Base-by-base conservation (phyloP, 2,113 vertebrate genomes). In the Jaculus jaculus region DNA sequence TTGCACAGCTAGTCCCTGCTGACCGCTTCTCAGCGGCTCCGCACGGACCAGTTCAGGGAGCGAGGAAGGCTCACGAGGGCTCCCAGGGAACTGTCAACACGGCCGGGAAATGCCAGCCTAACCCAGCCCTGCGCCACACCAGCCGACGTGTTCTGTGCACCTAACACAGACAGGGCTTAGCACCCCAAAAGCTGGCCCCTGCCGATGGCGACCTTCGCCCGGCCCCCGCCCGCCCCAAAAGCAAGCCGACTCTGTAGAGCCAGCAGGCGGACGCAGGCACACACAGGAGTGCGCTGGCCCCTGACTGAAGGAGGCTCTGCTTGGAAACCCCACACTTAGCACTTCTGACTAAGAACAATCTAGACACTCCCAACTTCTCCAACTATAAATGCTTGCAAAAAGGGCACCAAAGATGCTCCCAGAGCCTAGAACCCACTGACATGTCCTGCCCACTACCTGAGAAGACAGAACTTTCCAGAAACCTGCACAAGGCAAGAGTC, bases 301-400 rank as follows among this genome's bases (percentile, higher is more conserved):
- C 89, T 83, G 88, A 95, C 74, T 91, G 69, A 90, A 95, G 94
- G 94, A 93, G 73, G 90, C 74, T 34, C 71, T 95, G 95, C 96
- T 87, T 47, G 58, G 95, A 97, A 97, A 94, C 91, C 80, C 92
- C 85, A 96, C 72, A 95, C 94, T 87, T 93, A 96, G 88, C 51
- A 7, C 84, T 87, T 96, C 95, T 96, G 95, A 98, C 97, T 97
- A 94, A 97, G 97, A 96, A 94, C 96, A 96, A 63, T 77, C 96
- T 96, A 95, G 94, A 95, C 95, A 93, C 93, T 94, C 77, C 77
- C 72, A 84, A 87, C 92, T 92, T 95, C 87, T 95, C 87, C 80
- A 74, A 54, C 69, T 24, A 75, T 89, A 4, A 60, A 75, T 80
- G 68, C 28, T 79, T 90, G 71, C 30, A n/a, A 74, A 68, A 77